phyloP scores from a whole-genome alignment of 2,888 invertebrate species.

The Melipona beecheii region DNA sequence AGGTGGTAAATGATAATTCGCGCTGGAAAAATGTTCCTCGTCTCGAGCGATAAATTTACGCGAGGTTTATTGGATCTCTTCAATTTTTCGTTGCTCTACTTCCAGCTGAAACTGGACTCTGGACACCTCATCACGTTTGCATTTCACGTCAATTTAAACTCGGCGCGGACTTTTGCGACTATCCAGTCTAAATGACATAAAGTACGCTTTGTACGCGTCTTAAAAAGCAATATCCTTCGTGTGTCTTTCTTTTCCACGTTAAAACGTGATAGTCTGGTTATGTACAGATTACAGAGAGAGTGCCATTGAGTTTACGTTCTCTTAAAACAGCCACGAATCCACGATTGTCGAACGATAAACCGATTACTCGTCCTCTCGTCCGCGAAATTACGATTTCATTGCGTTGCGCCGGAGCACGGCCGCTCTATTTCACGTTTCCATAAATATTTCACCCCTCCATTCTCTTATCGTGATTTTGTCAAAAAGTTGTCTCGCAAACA shows the following conservation, averaged over 20 bases:
- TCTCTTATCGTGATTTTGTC: neutral
- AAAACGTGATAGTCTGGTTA: neutral
- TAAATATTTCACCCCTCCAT: neutral
- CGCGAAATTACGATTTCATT: slow-evolving; percentile 6
- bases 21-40: neutral
- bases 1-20: neutral
- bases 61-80: slow-evolving; percentile 17
- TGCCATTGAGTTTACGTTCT: neutral
- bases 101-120: neutral
- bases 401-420: neutral
- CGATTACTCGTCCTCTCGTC: neutral
- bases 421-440: neutral
- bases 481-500: neutral
- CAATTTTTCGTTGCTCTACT: slow-evolving; percentile 4
- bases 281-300: neutral
- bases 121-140: neutral
- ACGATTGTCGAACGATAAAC: neutral
- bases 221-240: neutral
- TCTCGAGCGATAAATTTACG: slow-evolving; percentile 14
- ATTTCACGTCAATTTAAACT: neutral
- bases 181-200: neutral
- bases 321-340: neutral
- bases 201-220: neutral
- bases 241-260: neutral
- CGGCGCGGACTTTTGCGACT: slow-evolving; percentile 8